phyloP scores from a whole-genome alignment of 2,113 vertebrate genomes.

The Tachycineta bicolor region DNA sequence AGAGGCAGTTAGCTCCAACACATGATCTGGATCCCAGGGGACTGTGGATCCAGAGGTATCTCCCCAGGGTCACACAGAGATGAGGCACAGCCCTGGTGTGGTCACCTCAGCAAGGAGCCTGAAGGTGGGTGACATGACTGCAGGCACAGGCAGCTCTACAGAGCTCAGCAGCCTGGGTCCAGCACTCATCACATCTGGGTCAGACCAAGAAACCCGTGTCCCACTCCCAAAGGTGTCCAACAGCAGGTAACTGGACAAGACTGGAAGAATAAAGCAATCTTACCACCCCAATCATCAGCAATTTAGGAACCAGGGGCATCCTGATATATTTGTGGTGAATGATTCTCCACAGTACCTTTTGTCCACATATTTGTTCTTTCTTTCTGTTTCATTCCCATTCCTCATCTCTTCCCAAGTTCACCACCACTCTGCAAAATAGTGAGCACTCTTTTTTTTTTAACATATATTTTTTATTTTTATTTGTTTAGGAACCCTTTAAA shows the following conservation, averaged over 20 bases:
- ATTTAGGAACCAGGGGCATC: not conserved
- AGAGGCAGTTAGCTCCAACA: not conserved
- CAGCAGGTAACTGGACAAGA: not conserved
- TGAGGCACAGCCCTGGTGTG: not conserved
- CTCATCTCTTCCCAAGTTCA: not conserved
- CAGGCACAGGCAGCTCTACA: not conserved
- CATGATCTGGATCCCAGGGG: rapidly evolving
- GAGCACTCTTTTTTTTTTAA: not conserved
- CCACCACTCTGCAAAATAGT: not conserved
- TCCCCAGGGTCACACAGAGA: not conserved
- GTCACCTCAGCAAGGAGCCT: not conserved
- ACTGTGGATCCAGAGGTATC: not conserved
- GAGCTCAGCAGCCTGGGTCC: not conserved
- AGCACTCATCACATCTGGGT: not conserved
- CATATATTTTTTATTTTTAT: not conserved
- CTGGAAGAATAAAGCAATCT: not conserved
- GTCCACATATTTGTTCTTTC: not conserved
- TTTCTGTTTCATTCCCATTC: not conserved
- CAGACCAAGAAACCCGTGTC: not conserved
- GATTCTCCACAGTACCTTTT: not conserved
- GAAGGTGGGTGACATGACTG: not conserved
- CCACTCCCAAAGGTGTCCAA: not conserved
- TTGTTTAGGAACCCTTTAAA: not conserved
- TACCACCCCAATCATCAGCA: not conserved
- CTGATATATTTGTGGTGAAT: not conserved